These are phyloP conservation scores for Microcebus griseorufus DNA, from an alignment of 2,113 vertebrate genomes.

Conservation along the genomic window DNA sequence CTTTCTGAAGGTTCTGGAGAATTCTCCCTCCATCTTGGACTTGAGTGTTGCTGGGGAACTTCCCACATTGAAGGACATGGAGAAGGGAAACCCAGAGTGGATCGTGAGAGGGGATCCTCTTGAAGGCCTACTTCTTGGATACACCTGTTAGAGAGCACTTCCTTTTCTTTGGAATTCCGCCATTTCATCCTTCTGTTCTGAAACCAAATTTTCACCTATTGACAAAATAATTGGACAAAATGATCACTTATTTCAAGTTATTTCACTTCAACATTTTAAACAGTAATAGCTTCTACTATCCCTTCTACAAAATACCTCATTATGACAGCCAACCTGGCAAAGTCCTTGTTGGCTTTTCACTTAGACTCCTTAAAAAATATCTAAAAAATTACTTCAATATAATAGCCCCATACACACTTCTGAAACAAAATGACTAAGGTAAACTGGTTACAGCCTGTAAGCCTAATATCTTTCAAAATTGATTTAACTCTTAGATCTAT, in stretches of 20 bases:
- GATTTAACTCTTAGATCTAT: constrained; percentile 24
- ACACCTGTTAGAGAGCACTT: constrained; percentile 87
- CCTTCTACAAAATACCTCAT: not conserved
- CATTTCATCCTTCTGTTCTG: constrained; percentile 99
- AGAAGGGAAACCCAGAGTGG: constrained; percentile 80
- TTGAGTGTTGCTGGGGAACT: constrained; percentile 77
- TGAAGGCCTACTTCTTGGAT: constrained; percentile 83
- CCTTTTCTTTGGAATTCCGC: constrained; percentile 98
- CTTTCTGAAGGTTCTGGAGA: constrained; percentile 81
- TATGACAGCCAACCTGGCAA: not conserved
- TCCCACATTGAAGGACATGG: constrained; percentile 79
- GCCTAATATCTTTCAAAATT: not conserved
- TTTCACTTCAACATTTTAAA: constrained; percentile 21
- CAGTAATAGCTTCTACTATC: not conserved
- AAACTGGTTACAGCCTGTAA: not conserved
- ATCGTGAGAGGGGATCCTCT: constrained; percentile 80
- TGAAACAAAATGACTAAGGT: not conserved
- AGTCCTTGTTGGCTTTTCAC: not conserved
- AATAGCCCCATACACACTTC: not conserved
- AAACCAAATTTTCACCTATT: constrained; percentile 99
- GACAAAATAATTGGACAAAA: constrained; percentile 72
- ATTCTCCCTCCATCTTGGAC: constrained; percentile 81
- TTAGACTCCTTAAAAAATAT: not conserved
- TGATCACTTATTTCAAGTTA: constrained; percentile 50
- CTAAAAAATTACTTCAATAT: not conserved